Conservation (phyloP, 2,113 vertebrate genomes). For the Galbula dea region DNA sequence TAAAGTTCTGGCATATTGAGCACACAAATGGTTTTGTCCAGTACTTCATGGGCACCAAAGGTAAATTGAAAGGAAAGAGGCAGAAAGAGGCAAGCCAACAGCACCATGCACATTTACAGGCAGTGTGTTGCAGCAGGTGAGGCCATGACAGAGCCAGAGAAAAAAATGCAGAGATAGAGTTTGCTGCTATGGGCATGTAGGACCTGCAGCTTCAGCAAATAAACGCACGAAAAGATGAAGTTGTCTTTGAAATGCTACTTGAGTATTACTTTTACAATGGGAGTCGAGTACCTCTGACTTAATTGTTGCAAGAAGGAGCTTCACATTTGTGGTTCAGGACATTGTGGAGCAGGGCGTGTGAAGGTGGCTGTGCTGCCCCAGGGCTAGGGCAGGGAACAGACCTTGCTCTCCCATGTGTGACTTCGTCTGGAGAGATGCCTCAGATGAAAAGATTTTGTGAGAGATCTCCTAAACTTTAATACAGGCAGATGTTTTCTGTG, state of each 20-base stretch:
- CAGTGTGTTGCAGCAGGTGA: neutral
- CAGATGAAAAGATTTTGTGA: neutral
- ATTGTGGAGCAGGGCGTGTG: neutral
- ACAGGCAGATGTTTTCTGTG: conserved; percentile 26
- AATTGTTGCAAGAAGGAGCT: neutral
- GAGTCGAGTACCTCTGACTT: fast-evolving
- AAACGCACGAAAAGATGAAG: neutral
- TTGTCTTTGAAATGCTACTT: neutral
- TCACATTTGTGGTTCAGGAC: neutral
- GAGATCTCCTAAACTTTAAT: conserved; percentile 7
- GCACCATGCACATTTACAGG: neutral
- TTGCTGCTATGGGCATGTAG: neutral
- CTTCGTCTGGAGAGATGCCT: neutral
- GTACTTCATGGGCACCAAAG: neutral
- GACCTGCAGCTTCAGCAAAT: neutral
- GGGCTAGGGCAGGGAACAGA: neutral
- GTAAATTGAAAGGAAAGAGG: neutral
- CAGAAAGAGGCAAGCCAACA: neutral
- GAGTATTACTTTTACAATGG: neutral
- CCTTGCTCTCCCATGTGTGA: neutral
- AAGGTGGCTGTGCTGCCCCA: neutral
- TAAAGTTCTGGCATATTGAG: neutral
- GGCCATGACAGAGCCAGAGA: neutral
- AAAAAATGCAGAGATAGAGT: neutral
- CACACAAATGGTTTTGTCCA: neutral